A percentile compares a stretch with the other conserved stretches of the same genome.
Conservation (phyloP, 2,888 invertebrate genomes). For the Epinotia brunnichana region DNA sequence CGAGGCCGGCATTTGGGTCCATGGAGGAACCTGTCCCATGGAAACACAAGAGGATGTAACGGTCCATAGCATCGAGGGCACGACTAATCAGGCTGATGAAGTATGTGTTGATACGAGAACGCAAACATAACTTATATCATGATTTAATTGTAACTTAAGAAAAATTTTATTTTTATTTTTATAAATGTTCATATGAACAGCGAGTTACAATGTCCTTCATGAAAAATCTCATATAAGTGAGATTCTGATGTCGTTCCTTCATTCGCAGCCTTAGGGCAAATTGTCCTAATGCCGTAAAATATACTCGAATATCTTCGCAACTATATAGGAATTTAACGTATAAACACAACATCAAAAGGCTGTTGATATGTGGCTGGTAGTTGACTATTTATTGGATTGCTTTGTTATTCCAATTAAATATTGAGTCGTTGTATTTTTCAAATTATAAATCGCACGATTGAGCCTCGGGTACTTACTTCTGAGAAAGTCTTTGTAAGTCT, state of each 20-base stretch:
- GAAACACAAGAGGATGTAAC: background rate
- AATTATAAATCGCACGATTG: background rate
- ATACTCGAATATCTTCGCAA: background rate
- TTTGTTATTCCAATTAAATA: background rate
- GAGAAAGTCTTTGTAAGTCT: conserved; percentile 3
- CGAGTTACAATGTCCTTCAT: background rate
- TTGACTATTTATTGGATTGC: background rate
- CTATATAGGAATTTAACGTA: no score
- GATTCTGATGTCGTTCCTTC: conserved; percentile 16
- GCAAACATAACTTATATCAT: background rate
- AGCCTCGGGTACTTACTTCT: background rate
- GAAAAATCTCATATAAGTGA: background rate
- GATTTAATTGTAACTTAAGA: no score
- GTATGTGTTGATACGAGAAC: background rate
- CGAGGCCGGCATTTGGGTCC: no score
- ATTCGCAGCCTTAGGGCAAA: conserved; percentile 14
- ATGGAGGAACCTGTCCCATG: no score
- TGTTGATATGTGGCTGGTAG: background rate
- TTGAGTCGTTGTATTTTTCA: no score
- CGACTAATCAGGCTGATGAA: no score
- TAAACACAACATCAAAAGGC: background rate
- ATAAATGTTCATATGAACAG: background rate
- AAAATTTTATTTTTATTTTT: no score
- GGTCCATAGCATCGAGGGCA: background rate
- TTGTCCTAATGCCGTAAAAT: conserved; percentile 8